phyloP scores from a whole-genome alignment of 2,797 vertebrate species.

The Ataeniobius toweri region DNA sequence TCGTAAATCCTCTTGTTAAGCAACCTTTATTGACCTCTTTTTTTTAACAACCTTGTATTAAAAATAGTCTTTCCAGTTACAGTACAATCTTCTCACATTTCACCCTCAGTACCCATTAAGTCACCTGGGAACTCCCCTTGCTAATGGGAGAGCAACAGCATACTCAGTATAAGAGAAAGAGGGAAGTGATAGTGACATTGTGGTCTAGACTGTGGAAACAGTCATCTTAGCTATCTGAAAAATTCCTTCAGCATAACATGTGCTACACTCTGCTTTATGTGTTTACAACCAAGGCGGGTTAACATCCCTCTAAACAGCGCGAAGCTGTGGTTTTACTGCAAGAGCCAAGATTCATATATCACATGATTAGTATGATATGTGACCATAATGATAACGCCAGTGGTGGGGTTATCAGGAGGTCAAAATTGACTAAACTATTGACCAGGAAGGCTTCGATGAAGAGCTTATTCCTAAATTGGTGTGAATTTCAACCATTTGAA shows the following conservation, averaged over 20 bases:
- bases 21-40: neutral
- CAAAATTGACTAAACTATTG: conserved; percentile 20
- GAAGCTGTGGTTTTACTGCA: conserved; percentile 48
- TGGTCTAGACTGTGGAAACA: conserved; percentile 34
- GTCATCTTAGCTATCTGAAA: conserved; percentile 45
- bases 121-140: conserved; percentile 55
- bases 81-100: conserved; percentile 26
- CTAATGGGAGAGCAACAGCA: conserved; percentile 26
- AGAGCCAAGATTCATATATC: conserved; percentile 53
- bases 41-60: neutral
- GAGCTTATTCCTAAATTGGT: conserved; percentile 29
- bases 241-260: conserved; percentile 43
- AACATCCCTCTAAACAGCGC: conserved; percentile 32
- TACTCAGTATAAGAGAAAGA: conserved; percentile 11
- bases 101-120: conserved; percentile 8
- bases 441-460: conserved; percentile 26
- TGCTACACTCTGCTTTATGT: conserved; percentile 46
- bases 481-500: conserved; percentile 42
- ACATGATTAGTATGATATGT: conserved; percentile 48
- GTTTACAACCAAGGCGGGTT: conserved; percentile 45
- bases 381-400: conserved; percentile 53
- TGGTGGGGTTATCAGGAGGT: conserved; percentile 60
- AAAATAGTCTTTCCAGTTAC: conserved; percentile 32
- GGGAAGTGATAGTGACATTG: conserved; percentile 39
- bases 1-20: neutral